A percentile compares a stretch with the other conserved stretches of the same genome.
These are phyloP conservation scores for Sepiola atlantica DNA, from an alignment of 2,888 invertebrate species.

Conservation along the genomic window DNA sequence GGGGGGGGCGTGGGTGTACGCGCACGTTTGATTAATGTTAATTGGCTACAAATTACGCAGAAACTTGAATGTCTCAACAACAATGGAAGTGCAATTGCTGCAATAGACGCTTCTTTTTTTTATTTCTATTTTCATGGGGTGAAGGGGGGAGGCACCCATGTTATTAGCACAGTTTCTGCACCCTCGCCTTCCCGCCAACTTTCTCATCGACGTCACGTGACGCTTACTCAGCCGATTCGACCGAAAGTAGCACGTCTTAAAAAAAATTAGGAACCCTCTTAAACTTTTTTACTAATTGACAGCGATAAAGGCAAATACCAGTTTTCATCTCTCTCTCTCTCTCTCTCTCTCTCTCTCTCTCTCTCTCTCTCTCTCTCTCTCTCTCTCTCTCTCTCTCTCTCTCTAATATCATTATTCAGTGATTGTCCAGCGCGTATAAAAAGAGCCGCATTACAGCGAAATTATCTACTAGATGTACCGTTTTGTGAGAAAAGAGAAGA, in stretches of 20 bases:
- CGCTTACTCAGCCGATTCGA: not conserved
- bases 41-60: not conserved
- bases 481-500: too few species aligned
- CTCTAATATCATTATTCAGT: not conserved
- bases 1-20: not conserved
- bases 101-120: not conserved
- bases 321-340: not conserved
- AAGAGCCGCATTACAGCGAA: not conserved
- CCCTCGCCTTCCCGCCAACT: not conserved
- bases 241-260: not conserved
- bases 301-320: slow-evolving; percentile 19
- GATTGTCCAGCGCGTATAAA: not conserved
- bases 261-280: not conserved
- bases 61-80: not conserved
- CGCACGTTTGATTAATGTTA: not conserved
- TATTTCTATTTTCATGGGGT: too few species aligned
- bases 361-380: slow-evolving; percentile 34
- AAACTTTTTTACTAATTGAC: not conserved
- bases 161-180: not conserved
- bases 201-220: not conserved
- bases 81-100: not conserved
- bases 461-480: too few species aligned
- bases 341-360: slow-evolving; percentile 22
- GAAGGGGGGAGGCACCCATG: not conserved
- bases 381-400: not conserved